Percentiles rank a stretch among this genome's conserved stretches.
phyloP scores from a whole-genome alignment of 2,113 vertebrate species.

The Oriolus oriolus region DNA sequence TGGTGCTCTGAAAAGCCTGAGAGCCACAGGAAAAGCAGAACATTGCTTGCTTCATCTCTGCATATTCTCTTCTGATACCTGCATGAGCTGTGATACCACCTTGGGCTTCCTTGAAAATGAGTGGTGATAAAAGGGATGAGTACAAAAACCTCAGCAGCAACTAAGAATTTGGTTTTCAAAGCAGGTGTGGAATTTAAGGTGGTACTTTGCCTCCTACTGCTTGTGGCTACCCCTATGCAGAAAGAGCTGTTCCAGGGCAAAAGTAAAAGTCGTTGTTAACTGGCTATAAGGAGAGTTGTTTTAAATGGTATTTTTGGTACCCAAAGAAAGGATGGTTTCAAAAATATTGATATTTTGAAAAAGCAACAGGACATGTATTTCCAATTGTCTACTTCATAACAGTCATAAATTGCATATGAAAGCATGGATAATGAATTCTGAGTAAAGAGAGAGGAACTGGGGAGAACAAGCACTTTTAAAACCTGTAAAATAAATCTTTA shows the following conservation, averaged over 20 bases:
- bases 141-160: not conserved
- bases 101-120: not conserved
- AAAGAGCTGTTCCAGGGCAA: not conserved
- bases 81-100: not conserved
- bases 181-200: not conserved
- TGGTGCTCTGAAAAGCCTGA: not conserved
- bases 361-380: not conserved
- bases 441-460: not conserved
- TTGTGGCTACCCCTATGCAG: not conserved
- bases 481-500: not conserved
- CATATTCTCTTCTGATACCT: not conserved
- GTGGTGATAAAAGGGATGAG: not conserved
- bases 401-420: not conserved
- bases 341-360: not conserved
- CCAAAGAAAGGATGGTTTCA: not conserved
- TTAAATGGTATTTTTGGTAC: not conserved
- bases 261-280: accelerated
- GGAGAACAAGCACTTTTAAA: not conserved
- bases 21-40: not conserved
- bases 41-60: not conserved
- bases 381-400: not conserved
- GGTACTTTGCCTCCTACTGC: not conserved
- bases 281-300: not conserved
- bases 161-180: not conserved
- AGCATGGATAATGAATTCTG: not conserved